Base-by-base conservation (phyloP, 2,888 invertebrate species). In the Trichopoda pennipes region DNA sequence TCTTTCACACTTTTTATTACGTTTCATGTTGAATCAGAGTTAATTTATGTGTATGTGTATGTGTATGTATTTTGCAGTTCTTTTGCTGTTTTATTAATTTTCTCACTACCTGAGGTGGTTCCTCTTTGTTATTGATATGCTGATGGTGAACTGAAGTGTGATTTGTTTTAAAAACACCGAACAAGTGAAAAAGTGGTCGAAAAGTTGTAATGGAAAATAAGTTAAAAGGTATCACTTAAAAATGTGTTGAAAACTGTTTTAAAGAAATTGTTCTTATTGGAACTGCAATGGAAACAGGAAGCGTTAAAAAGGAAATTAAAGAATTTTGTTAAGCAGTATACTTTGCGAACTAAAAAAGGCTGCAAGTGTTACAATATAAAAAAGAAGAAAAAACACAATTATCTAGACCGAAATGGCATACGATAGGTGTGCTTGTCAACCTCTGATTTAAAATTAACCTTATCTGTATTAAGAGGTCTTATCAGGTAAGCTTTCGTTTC, bases 121-220 rank as follows among this genome's bases (percentile, higher is more conserved):
- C 63, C 66, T 38, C 17, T 47, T 9, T 61, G 35, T n/a, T 60
- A 35, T 70, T 68, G 78, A 74, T 58, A 66, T 17, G 69, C 21
- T 51, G 66, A 66, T n/a, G 63, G 76, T 78, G 66, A 61, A 53
- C 60, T 53, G 17, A 72, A 61, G 85, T 85, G 77, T 78, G 81
- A 75, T 66, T 60, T 66, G 74, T 64, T 32, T 60, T 66, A 19
- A 51, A 42, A 32, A 44, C 32, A 23, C 3, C 17, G 23, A 0
- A 21, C 12, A 63, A 63, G 42, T 53, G 10, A 10, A 32, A 42
- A 32, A 42, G 51, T 63, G 42, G 16, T 53, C 8, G 19, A 14
- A 23, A 51, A 38, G 35, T 49, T 51, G 9, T 61, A 28, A 4
- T 1, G 32, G 28, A 19, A 12, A 16, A 42, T 16, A 17, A 73